Conservation (phyloP, 2,888 invertebrate genomes). For the Sepiola atlantica region DNA sequence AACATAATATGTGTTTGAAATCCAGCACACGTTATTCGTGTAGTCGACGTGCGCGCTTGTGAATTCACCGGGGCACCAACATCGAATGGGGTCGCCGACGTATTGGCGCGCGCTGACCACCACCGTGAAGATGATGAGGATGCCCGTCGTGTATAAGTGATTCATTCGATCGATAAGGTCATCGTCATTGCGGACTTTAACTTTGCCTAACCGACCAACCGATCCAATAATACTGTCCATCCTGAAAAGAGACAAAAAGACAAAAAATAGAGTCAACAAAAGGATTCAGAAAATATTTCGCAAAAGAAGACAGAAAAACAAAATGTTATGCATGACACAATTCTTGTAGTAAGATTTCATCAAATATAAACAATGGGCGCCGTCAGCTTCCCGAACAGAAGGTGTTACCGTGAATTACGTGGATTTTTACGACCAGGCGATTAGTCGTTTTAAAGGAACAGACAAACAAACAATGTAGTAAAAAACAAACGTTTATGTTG, state of each 20-base stretch:
- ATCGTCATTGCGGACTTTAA: conserved; percentile 73
- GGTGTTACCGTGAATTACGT: no score
- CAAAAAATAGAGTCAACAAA: neutral
- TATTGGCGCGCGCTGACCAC: conserved; percentile 74
- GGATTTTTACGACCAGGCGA: no score
- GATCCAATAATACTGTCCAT: conserved; percentile 68
- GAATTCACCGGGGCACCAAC: conserved; percentile 77
- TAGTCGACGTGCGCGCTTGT: conserved; percentile 77
- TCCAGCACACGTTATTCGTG: conserved; percentile 78
- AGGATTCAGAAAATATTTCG: neutral
- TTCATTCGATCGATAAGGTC: conserved; percentile 73
- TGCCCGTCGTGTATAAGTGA: conserved; percentile 73
- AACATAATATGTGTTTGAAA: conserved; percentile 77
- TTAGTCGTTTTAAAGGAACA: no score
- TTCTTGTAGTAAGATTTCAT: no score
- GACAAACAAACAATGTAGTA: no score
- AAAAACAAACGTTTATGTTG: no score
- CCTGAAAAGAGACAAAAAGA: conserved; percentile 32
- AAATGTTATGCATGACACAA: neutral
- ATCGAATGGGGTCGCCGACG: conserved; percentile 73
- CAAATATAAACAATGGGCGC: no score
- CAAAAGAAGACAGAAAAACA: neutral
- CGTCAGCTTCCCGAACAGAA: no score
- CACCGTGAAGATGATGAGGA: conserved; percentile 73
- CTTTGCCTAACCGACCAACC: conserved; percentile 72